Percentiles rank a stretch among this genome's conserved stretches.
Conservation (phyloP, 2,797 vertebrate genomes). For the Chloroceryle amazona region DNA sequence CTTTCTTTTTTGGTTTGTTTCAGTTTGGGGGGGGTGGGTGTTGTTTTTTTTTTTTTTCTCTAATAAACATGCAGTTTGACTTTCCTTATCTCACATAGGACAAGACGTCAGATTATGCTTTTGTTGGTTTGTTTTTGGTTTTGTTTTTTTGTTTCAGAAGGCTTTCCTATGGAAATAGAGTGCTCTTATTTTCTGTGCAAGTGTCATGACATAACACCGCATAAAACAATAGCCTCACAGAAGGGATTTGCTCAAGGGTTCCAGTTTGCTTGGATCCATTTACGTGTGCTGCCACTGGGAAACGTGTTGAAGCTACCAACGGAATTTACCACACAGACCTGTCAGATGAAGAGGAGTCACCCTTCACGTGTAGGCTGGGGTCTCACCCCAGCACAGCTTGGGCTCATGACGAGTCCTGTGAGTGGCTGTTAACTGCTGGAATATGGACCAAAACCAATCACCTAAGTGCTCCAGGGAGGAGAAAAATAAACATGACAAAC, state of each 20-base stretch:
- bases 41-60: conserved; percentile 19
- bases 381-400: background rate
- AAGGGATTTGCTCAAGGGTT: conserved; percentile 60
- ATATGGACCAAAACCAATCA: conserved; percentile 47
- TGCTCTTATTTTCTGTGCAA: conserved; percentile 72
- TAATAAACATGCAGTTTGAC: conserved; percentile 79
- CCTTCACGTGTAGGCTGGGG: background rate
- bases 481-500: conserved; percentile 48
- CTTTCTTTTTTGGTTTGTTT: conserved; percentile 66
- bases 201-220: conserved; percentile 50
- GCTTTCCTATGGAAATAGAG: conserved; percentile 81
- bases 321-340: conserved; percentile 16
- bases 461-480: conserved; percentile 45
- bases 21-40: conserved; percentile 12
- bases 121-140: background rate
- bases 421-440: conserved; percentile 8
- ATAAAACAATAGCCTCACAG: conserved; percentile 59
- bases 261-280: conserved; percentile 38
- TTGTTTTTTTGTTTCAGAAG: conserved; percentile 3
- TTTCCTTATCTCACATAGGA: conserved; percentile 78
- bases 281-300: conserved; percentile 51
- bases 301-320: conserved; percentile 45
- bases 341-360: conserved; percentile 42
- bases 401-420: background rate
- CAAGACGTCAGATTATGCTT: conserved; percentile 74